Evolutionary conservation across 2,797 vertebrate species (phyloP), one percentile per base, ranked within the genome.

Genomic region (Botia almorhae): DNA sequence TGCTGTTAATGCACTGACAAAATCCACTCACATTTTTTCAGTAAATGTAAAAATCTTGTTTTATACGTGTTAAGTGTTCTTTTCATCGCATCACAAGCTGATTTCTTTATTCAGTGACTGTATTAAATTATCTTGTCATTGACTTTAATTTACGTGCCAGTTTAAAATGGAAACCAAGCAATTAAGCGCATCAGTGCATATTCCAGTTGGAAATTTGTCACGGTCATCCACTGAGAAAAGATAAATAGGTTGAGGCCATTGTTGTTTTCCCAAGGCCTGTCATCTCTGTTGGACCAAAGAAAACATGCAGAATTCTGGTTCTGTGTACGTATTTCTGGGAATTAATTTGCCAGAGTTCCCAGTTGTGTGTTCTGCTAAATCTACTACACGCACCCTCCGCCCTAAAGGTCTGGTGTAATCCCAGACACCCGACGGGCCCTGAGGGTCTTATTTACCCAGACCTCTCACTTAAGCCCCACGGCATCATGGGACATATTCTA

Each of bases 381-480:
- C 17, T 69, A n/a, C 48, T 65, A 17, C 33, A 46, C 29, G 8
- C 64, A 23, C 61, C 60, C 23, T 43, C 19, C 48, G 67, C 61
- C 86, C 91, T 89, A 85, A 89, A 90, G 89, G 89, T 91, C 87
- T 87, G 84, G 61, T 92, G 88, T 93, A 92, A 92, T 92, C 87
- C 88, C 82, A 86, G 82, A 58, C 17, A 87, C 89, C 90, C 88
- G 85, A 88, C 87, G 89, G 90, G 85, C 85, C 87, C 89, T 85
- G 89, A 87, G 86, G 84, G 85, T 85, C 86, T 89, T 86, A 89
- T 88, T 91, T 92, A 91, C 92, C 90, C 91, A 90, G 89, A 92
- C 89, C 89, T 91, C 88, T 93, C 86, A 79, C 86, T 88, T 88
- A 87, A 89, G 87, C 81, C 81, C 84, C 84, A 76, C 84, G 80